Conservation (phyloP, 2,113 vertebrate genomes). For the Rallus limicola region DNA sequence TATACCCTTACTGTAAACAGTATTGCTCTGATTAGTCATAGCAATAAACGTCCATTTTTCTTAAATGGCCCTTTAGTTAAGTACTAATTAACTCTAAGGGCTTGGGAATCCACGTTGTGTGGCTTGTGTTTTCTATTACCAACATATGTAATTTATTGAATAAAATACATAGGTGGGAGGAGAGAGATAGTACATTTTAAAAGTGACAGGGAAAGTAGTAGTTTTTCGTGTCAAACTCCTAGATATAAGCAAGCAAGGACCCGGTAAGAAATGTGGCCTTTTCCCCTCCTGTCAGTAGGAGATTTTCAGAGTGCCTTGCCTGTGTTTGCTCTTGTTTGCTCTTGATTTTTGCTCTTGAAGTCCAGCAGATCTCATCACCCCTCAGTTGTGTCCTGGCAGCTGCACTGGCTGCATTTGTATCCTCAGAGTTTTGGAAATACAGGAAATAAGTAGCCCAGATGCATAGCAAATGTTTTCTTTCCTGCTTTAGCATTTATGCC, state of each 20-base stretch:
- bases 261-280: background rate
- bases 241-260: background rate
- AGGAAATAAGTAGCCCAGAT: background rate
- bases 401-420: background rate
- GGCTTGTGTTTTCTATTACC: slow-evolving; percentile 3
- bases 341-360: background rate
- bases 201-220: background rate
- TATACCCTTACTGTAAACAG: background rate
- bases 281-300: background rate
- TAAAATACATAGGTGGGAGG: background rate
- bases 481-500: background rate
- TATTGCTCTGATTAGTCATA: background rate
- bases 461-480: background rate
- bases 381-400: background rate
- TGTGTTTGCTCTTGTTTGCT: background rate
- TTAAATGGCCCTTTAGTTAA: slow-evolving; percentile 3
- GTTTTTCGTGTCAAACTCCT: background rate
- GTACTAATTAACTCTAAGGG: slow-evolving; percentile 7
- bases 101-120: background rate
- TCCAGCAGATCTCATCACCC: background rate
- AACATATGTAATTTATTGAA: background rate
- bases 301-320: background rate
- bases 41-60: slow-evolving; percentile 10
- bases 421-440: background rate
- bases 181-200: background rate